Base-by-base conservation (phyloP, 2,113 vertebrate species). In the Solea solea region DNA sequence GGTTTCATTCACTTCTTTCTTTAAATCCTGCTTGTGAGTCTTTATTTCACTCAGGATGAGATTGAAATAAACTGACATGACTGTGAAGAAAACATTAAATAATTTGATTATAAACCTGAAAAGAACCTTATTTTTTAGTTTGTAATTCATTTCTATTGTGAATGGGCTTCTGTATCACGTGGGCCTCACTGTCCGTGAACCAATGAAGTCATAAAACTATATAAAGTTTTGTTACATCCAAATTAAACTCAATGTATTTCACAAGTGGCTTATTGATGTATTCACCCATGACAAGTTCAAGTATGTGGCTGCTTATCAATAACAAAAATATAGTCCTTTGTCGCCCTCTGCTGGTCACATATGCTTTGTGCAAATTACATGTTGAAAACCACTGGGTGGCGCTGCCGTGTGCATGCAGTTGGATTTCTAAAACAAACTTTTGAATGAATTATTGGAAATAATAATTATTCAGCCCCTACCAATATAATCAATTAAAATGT, bases 281-380 rank as follows among this genome's bases (percentile, higher is more conserved):
- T 53, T 16, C 11, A 27, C 5, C 49, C 5, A 5, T 28, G 4
- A 27, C 21, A 10, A 51, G n/a, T 28, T 21, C 11, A 2, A 40
- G 34, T 34, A 34, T 34, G 34, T 34, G 34, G 34, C 11, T 48
- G 5, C 9, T 7, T 28, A 9, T 57, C 3, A 69, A 28, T 3
- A 28, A 50, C 5, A 4, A 34, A 34, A 15, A 9, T 61, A n/a
- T 12, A 54, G 67, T 9, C 9, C 40, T 82, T 9, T 72, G 15
- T 27, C 44, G 57, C 74, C 88, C 78, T 69, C 88, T 89, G 66
- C 57, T 88, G 88, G 74, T 56, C 8, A 21, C 0, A 8, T 56
- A 25, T 9, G 15, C 1, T 34, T 3, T 34, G 34, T 34, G 34
- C 34, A 6, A 15, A 15, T 7, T 28, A 21, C 27, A 5, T 53